phyloP scores from a whole-genome alignment of 2,113 vertebrate genomes.

The Caranx ignobilis region DNA sequence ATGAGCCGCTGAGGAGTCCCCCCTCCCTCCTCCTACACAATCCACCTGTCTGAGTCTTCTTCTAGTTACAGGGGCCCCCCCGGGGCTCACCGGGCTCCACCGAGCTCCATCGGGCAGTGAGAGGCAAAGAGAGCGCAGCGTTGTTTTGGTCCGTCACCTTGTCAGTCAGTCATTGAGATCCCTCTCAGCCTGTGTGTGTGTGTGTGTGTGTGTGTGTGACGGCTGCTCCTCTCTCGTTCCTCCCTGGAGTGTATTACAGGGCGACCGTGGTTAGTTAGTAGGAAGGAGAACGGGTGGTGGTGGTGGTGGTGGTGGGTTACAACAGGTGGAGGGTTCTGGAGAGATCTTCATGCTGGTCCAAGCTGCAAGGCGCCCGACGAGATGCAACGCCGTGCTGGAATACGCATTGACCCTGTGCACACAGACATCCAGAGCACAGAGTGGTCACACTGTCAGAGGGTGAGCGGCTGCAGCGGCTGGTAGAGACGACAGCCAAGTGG shows the following conservation, averaged over 20 bases:
- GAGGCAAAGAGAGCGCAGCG: conserved; percentile 12
- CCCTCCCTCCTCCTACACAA: neutral
- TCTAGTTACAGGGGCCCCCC: neutral
- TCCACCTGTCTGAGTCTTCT: conserved; percentile 5
- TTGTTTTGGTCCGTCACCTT: conserved; percentile 43
- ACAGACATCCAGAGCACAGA: conserved; percentile 51
- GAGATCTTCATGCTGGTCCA: conserved; percentile 63
- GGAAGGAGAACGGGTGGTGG: conserved; percentile 2
- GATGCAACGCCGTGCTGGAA: conserved; percentile 33
- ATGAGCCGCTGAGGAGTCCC: conserved; percentile 60
- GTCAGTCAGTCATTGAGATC: neutral
- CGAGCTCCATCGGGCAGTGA: conserved; percentile 47
- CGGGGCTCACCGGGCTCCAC: conserved; percentile 26
- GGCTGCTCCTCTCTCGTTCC: conserved; percentile 61
- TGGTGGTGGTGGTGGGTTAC: conserved; percentile 5
- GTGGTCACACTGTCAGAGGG: conserved; percentile 55
- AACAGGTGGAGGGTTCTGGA: conserved; percentile 61
- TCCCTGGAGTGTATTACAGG: conserved; percentile 39
- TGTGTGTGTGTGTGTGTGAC: neutral
- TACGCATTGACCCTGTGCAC: conserved; percentile 27
- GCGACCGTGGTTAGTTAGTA: conserved; percentile 37
- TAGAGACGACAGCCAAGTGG: conserved; percentile 45
- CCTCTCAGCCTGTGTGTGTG: neutral
- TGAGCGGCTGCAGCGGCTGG: conserved; percentile 31
- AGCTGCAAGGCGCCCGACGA: conserved; percentile 32